Conservation (phyloP, 2,888 invertebrate species). For the Oscheius onirici region DNA sequence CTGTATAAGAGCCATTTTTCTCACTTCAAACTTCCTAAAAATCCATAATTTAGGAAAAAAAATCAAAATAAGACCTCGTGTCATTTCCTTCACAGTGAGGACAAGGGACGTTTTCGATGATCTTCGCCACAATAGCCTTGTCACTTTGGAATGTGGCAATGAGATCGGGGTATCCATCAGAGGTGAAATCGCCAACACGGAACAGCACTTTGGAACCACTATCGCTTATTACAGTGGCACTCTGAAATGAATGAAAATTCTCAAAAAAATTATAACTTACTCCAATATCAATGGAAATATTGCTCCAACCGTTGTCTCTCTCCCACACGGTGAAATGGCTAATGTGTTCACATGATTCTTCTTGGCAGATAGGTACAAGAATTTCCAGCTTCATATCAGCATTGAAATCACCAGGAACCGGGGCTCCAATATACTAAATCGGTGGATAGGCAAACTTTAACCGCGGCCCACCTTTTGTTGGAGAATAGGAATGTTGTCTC, state of each 20-base stretch:
- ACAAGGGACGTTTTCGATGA: constrained; percentile 57
- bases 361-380: constrained; percentile 62
- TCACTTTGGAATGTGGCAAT: constrained; percentile 1
- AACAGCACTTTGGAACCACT: constrained; percentile 52
- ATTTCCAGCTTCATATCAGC: constrained; percentile 62
- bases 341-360: constrained; percentile 43
- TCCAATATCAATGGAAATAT: constrained; percentile 12
- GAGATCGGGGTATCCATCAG: constrained; percentile 68
- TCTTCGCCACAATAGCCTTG: constrained; percentile 35
- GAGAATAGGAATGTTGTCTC: constrained; percentile 5
- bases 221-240: constrained; percentile 32
- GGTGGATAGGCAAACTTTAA: not conserved
- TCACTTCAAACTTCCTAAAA: constrained; percentile 50
- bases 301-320: constrained; percentile 21
- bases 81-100: constrained; percentile 51
- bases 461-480: constrained; percentile 2
- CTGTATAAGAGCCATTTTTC: constrained; percentile 32
- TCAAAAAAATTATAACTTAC: not conserved
- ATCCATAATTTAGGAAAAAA: not conserved
- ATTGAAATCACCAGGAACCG: constrained; percentile 63
- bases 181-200: constrained; percentile 67
- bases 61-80: constrained; percentile 34
- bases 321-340: constrained; percentile 38
- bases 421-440: constrained; percentile 43
- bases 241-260: constrained; percentile 21